Percentiles rank a stretch among this genome's conserved stretches.
Conservation (phyloP, 2,888 invertebrate genomes). For the Melanophora roralis region DNA sequence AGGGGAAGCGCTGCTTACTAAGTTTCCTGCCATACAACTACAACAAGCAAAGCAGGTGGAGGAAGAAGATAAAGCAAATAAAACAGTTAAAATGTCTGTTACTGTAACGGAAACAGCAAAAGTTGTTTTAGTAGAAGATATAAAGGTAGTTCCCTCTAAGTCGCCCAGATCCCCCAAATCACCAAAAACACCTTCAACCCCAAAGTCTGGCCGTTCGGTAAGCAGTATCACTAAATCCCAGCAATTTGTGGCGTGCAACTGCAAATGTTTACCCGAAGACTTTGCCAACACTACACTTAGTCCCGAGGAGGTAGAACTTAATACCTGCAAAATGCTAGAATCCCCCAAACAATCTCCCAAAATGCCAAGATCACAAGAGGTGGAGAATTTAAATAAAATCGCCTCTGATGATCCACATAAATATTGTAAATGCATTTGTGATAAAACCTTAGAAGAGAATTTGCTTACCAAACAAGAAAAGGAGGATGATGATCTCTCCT, state of each 20-base stretch:
- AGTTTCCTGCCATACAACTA: conserved; percentile 64
- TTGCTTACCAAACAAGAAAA: conserved; percentile 53
- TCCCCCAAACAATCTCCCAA: conserved; percentile 70
- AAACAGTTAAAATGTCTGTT: conserved; percentile 68
- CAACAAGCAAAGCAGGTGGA: conserved; percentile 60
- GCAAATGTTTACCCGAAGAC: conserved; percentile 75
- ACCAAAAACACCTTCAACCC: conserved; percentile 46
- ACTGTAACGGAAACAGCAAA: conserved; percentile 71
- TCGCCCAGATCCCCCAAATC: conserved; percentile 60
- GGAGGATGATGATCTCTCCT: conserved; percentile 82
- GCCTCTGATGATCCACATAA: conserved; percentile 62
- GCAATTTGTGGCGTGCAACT: conserved; percentile 70
- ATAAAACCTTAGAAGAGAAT: conserved; percentile 16
- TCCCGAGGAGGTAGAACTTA: conserved; percentile 75
- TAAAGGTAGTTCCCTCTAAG: neutral
- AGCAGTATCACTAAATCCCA: conserved; percentile 45
- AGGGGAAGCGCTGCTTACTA: conserved; percentile 68
- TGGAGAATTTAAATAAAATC: neutral
- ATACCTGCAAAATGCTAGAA: conserved; percentile 76
- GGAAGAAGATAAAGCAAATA: conserved; percentile 58
- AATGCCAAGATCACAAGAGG: conserved; percentile 50
- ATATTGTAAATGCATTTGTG: conserved; percentile 70
- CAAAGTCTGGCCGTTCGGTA: conserved; percentile 26
- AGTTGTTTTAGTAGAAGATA: conserved; percentile 62
- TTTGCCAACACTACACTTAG: conserved; percentile 73